Base-by-base conservation (phyloP, 2,113 vertebrate genomes). In the Loxodonta africana region DNA sequence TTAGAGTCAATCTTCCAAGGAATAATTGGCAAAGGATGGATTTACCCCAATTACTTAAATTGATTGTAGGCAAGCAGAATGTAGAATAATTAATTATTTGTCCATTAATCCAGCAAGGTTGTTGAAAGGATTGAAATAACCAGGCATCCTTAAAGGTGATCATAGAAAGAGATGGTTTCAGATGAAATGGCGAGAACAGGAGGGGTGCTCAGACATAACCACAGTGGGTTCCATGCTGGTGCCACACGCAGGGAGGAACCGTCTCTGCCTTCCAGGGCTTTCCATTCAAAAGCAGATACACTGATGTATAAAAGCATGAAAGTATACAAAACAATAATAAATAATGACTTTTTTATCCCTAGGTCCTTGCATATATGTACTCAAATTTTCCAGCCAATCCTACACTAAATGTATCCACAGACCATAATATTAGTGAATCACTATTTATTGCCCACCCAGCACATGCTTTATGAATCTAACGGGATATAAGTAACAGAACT, bases 401-500 rank as follows among this genome's bases (percentile, higher is more conserved):
- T 71, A 73, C 41, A 81, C n/a, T 88, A 87, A 94, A 90, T 90
- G 71, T 30, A 87, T 41, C 14, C 20, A 81, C 2, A 69, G 30
- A 67, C 5, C 48, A 90, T 90, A 95, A 96, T 87, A 69, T 44
- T 60, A 95, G 90, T 91, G n/a, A 86, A 26, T 9, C 26, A 71
- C 12, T 91, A 33, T 69, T 85, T 86, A 86, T 57, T 74, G 17
- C 26, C 63, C 74, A 85, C 44, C 26, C 37, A 86, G 15, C 41
- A 92, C 90, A 88, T 83, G 44, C 14, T 94, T 74, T 81, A 74
- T 65, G 25, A 90, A 63, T 60, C 65, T 95, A 96, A 96, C 33
- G 69, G 73, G 23, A 46, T 73, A 85, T 73, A 95, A 95, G 62
- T 87, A 94, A 94, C 62, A 94, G 28, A 93, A 81, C 30, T 65